phyloP scores from a whole-genome alignment of 2,113 vertebrate genomes.

The Taxidea taxus region DNA sequence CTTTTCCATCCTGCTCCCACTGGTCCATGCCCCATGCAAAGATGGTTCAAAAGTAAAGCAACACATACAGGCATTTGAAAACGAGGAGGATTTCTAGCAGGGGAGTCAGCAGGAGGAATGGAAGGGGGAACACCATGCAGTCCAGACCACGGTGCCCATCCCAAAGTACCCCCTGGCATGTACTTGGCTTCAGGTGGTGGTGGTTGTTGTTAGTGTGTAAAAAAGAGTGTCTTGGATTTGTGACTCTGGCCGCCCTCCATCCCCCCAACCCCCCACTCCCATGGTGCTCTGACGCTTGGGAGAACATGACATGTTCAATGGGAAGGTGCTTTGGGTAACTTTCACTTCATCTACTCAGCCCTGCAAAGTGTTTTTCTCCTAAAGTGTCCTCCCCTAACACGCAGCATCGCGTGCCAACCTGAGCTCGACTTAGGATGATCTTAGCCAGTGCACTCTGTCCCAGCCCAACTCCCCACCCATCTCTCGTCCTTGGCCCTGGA shows the following conservation, averaged over 20 bases:
- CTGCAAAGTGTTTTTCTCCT: not conserved
- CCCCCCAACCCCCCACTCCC: not conserved
- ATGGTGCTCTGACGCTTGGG: not conserved
- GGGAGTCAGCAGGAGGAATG: not conserved
- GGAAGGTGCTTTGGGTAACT: not conserved
- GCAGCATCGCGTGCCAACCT: not conserved
- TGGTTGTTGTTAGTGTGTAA: not conserved
- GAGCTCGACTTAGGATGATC: not conserved
- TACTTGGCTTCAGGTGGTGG: not conserved
- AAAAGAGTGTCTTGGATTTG: not conserved
- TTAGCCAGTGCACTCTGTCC: not conserved
- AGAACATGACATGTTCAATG: not conserved
- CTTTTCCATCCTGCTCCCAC: accelerated
- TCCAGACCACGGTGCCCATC: no score
- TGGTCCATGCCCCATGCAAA: not conserved
- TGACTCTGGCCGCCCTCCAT: not conserved
- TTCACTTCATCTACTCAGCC: not conserved
- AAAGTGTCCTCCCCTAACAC: not conserved
- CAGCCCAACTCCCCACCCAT: accelerated
- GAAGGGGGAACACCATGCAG: no score
- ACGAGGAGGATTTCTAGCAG: not conserved
- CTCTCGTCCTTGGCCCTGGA: not conserved
- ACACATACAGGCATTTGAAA: not conserved
- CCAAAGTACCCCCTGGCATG: no score
- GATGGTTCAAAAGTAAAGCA: not conserved